Evolutionary conservation across 2,797 vertebrate genomes (phyloP).

Genomic region (Gallinago nigripennis): DNA sequence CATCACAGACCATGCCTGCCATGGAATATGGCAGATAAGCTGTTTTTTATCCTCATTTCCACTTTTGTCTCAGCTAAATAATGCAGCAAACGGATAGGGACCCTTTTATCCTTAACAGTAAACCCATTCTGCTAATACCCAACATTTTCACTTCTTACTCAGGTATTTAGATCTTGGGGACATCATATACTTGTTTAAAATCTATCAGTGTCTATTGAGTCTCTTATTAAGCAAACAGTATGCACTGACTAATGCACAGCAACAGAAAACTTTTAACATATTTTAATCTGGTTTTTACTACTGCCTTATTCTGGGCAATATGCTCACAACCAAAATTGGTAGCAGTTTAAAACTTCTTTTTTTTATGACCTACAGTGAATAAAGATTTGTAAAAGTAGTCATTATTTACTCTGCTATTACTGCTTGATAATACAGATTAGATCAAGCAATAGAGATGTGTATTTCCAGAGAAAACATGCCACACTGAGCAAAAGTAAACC

Average conservation of each 20-base stretch:
- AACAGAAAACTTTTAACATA: not conserved
- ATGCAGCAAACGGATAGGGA: not conserved
- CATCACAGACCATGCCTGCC: not conserved
- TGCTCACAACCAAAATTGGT: not conserved
- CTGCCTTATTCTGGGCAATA: not conserved
- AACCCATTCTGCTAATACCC: not conserved
- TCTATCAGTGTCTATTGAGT: not conserved
- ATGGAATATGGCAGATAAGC: not conserved
- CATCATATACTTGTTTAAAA: not conserved
- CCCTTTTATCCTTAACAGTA: not conserved
- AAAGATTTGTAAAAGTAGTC: not conserved
- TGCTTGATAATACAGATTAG: not conserved
- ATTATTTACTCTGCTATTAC: not conserved
- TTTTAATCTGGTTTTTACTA: not conserved
- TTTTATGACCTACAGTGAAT: not conserved
- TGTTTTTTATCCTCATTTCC: not conserved
- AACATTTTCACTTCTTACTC: not conserved
- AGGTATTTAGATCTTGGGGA: not conserved
- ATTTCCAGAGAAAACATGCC: not conserved
- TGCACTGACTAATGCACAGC: not conserved
- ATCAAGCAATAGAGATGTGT: not conserved
- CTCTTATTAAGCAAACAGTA: not conserved
- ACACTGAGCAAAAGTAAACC: not conserved
- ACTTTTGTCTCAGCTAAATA: not conserved
- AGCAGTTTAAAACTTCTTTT: not conserved